Evolutionary conservation across 2,113 vertebrate species (phyloP), one percentile per base, ranked within the genome.

Genomic region (Arenaria interpres): DNA sequence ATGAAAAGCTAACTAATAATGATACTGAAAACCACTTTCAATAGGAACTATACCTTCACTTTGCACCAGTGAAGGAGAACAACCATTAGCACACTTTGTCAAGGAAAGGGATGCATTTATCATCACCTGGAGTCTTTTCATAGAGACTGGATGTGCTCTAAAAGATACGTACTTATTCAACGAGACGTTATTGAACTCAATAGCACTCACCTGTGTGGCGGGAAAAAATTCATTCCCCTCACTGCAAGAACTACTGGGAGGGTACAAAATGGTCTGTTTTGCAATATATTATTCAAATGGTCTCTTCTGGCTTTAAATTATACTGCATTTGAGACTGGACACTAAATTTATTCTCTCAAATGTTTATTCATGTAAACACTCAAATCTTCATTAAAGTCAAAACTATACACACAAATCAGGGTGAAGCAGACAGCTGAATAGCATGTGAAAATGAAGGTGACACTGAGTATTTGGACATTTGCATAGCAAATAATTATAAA

Each of bases 111-210:
- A 88, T 85, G 96, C 90, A 97, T 97, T 94, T 96, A 95, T 95
- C 94, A 95, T 97, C 93, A 93, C 97, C 91, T 95, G 93, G 89
- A 96, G 89, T 48, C 95, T 91, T 95, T 96, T 95, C 93, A 94
- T 53, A 84, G 85, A 94, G 64, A 51, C 66, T 94, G 80, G 90
- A 93, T 96, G 54, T 96, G 74, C 93, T 96, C 85, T 76, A 89
- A 94, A 96, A 92, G 85, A 94, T 80, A 80, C 1, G 2, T 79
- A 96, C 87, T 96, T 96, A 93, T 90, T 96, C 96, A 95, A 91
- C 89, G 90, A 90, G 85, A 85, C 1, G 9, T 88, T 95, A 88
- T 94, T 97, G 91, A 94, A 89, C 91, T 97, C 91, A 89, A 91
- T 67, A 96, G 67, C 74, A 91, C 78, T 96, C 92, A 97, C 94